Evolutionary conservation across 2,797 vertebrate genomes (phyloP).

Genomic region (Dendrocincla fuliginosa): DNA sequence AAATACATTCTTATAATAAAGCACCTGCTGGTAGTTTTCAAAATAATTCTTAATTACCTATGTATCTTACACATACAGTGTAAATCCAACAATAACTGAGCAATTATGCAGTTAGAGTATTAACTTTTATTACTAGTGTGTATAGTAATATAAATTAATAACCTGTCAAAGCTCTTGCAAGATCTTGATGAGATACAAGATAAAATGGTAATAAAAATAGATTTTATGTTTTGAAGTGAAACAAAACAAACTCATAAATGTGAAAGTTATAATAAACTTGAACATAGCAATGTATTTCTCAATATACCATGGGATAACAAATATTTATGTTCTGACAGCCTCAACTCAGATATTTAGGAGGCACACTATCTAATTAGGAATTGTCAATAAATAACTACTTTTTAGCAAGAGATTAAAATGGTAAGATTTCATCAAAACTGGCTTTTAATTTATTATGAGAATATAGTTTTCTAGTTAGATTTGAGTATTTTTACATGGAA

Average conservation of each 20-base stretch:
- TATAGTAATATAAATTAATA: background rate
- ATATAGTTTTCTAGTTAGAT: background rate
- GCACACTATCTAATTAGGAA: background rate
- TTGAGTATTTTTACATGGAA: background rate
- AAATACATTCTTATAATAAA: background rate
- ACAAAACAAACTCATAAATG: background rate
- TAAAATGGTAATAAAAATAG: background rate
- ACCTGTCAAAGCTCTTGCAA: background rate
- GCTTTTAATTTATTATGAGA: background rate
- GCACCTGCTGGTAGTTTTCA: background rate
- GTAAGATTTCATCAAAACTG: background rate
- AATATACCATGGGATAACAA: background rate
- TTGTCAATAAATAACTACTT: background rate
- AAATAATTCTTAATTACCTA: background rate
- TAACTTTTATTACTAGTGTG: background rate
- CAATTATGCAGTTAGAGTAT: background rate
- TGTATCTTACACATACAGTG: background rate
- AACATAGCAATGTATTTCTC: background rate
- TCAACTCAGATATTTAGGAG: background rate
- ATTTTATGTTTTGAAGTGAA: background rate
- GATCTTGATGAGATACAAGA: background rate
- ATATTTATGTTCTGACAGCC: background rate
- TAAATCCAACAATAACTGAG: background rate
- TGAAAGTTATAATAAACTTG: background rate
- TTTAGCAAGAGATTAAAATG: background rate